Conservation (phyloP, 2,113 vertebrate genomes). For the Caracal caracal region DNA sequence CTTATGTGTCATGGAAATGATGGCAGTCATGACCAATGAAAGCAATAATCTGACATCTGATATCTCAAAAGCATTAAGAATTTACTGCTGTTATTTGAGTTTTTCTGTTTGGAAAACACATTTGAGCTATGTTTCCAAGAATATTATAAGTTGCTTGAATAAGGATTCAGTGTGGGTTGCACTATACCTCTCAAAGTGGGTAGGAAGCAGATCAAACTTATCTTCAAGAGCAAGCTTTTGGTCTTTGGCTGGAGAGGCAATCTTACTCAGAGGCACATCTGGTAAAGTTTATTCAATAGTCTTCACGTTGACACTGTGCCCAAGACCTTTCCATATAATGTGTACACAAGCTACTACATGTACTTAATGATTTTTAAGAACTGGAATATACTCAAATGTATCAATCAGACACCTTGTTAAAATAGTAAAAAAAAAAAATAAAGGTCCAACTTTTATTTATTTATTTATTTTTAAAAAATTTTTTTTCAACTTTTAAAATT, state of each 20-base stretch:
- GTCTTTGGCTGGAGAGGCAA: background rate
- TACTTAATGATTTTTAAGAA: slow-evolving; percentile 56
- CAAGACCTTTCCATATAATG: background rate
- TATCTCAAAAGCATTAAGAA: slow-evolving; percentile 19
- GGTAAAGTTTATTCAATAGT: background rate
- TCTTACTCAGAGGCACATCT: background rate
- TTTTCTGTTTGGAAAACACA: slow-evolving; percentile 38
- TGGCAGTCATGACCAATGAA: background rate
- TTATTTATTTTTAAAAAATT: too few species aligned
- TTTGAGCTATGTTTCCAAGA: background rate
- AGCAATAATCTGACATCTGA: slow-evolving; percentile 11
- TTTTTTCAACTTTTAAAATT: too few species aligned
- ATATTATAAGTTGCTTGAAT: background rate
- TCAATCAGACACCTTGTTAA: background rate
- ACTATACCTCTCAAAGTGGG: background rate
- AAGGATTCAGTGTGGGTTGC: background rate
- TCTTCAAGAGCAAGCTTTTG: background rate
- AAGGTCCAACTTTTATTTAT: background rate
- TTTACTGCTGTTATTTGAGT: background rate
- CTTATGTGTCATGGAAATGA: background rate
- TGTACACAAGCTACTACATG: background rate
- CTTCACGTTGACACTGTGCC: background rate
- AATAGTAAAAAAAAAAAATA: background rate
- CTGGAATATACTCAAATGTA: background rate
- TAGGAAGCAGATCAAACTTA: slow-evolving; percentile 49